Percentiles rank a stretch among this genome's conserved stretches.
These are phyloP conservation scores for Colinus virginianus DNA, from an alignment of 2,113 vertebrate species.

Conservation along the genomic window DNA sequence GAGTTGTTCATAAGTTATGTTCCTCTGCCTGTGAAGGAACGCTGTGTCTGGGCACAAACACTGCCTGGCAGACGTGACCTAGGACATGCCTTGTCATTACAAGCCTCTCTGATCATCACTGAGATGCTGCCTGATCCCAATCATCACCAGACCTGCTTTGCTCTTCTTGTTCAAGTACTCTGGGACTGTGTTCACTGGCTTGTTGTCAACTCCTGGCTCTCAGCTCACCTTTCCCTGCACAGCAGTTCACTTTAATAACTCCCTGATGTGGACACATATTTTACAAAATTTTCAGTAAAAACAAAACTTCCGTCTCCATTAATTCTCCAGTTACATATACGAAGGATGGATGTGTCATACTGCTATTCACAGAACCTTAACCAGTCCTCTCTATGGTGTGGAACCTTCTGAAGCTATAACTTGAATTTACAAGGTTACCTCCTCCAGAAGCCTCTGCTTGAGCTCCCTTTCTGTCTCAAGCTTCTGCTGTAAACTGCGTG, in stretches of 20 bases:
- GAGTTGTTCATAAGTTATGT: neutral
- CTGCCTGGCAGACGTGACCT: neutral
- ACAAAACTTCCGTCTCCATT: neutral
- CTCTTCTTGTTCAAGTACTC: neutral
- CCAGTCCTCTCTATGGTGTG: neutral
- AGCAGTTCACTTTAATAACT: neutral
- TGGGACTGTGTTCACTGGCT: neutral
- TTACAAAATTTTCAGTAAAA: neutral
- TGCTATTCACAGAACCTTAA: neutral
- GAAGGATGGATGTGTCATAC: neutral
- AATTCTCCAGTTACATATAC: neutral
- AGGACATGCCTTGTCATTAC: rapidly evolving
- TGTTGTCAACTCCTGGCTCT: neutral
- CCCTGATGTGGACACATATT: rapidly evolving
- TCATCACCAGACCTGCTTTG: neutral
- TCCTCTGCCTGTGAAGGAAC: neutral
- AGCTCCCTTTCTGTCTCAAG: constrained; percentile 96
- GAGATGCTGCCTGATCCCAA: neutral
- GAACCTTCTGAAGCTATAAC: constrained; percentile 10
- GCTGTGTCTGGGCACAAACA: neutral
- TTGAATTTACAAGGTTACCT: constrained; percentile 80
- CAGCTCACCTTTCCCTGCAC: neutral
- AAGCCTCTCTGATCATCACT: neutral
- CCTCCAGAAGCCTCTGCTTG: constrained; percentile 95
- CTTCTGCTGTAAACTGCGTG: constrained; percentile 95